Percentiles rank a stretch among this genome's conserved stretches.
phyloP scores from a whole-genome alignment of 2,797 vertebrate species.

The Buceros bicornis region DNA sequence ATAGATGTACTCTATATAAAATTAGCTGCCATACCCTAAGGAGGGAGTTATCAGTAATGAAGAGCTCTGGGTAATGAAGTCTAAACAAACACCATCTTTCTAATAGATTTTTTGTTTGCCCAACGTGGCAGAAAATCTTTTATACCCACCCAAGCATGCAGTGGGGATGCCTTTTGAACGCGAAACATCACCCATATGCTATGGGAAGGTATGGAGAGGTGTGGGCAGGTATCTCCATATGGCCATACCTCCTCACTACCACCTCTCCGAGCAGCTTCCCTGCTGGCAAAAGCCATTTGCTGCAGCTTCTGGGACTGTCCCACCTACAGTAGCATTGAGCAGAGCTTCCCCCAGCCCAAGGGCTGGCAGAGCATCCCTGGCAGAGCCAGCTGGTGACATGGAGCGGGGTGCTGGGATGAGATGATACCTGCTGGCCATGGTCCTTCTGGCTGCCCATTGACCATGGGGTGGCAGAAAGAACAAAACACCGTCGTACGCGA shows the following conservation, averaged over 20 bases:
- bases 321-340: fast-evolving
- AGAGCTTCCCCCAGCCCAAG: background rate
- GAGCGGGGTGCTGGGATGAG: fast-evolving
- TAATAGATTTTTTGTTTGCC: background rate
- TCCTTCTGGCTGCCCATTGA: background rate
- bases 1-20: fast-evolving
- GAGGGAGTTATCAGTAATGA: background rate
- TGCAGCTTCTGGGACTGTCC: background rate
- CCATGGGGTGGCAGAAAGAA: background rate
- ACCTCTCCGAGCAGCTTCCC: background rate
- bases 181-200: fast-evolving
- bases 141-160: fast-evolving
- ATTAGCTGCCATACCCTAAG: fast-evolving
- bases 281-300: background rate
- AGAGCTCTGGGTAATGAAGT: background rate
- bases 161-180: background rate
- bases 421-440: fast-evolving
- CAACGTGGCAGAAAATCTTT: background rate
- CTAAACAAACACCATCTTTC: background rate
- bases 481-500: background rate
- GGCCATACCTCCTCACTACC: background rate
- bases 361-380: background rate
- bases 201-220: fast-evolving
- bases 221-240: background rate
- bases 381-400: fast-evolving